phyloP scores from a whole-genome alignment of 2,113 vertebrate genomes.

The Taurulus bubalis region DNA sequence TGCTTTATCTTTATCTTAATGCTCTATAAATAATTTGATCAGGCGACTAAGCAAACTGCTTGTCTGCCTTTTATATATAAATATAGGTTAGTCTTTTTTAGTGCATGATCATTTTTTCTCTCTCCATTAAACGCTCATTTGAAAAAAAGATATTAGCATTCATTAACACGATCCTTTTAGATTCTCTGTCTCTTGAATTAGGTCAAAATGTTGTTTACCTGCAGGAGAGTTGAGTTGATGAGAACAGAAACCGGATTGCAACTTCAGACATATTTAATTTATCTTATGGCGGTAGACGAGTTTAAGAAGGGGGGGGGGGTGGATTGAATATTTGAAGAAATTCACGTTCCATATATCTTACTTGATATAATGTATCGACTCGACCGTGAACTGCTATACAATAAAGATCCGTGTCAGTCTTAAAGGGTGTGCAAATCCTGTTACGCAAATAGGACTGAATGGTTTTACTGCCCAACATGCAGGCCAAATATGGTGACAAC shows the following conservation, averaged over 20 bases:
- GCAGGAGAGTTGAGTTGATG: constrained; percentile 22
- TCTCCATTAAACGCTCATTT: constrained; percentile 45
- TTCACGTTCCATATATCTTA: background rate
- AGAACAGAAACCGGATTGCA: background rate
- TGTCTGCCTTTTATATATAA: background rate
- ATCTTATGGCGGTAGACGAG: background rate
- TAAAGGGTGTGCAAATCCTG: constrained; percentile 40
- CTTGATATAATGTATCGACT: background rate
- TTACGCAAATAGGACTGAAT: constrained; percentile 4
- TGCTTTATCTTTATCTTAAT: background rate
- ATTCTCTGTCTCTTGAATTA: constrained; percentile 13
- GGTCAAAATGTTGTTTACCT: constrained; percentile 33
- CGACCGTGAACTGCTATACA: background rate
- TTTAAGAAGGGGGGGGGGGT: background rate
- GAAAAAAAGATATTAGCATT: constrained; percentile 10
- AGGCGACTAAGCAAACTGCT: background rate
- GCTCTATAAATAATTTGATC: background rate
- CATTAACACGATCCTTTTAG: constrained; percentile 21
- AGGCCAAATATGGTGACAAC: constrained; percentile 46
- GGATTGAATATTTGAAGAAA: constrained; percentile 8
- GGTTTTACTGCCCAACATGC: constrained; percentile 16
- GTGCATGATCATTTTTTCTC: constrained; percentile 65
- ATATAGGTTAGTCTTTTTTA: background rate
- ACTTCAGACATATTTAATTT: background rate
- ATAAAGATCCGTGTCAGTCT: constrained; percentile 30